phyloP scores from a whole-genome alignment of 1,140 invertebrate species.

The Xylocopa sonorina region DNA sequence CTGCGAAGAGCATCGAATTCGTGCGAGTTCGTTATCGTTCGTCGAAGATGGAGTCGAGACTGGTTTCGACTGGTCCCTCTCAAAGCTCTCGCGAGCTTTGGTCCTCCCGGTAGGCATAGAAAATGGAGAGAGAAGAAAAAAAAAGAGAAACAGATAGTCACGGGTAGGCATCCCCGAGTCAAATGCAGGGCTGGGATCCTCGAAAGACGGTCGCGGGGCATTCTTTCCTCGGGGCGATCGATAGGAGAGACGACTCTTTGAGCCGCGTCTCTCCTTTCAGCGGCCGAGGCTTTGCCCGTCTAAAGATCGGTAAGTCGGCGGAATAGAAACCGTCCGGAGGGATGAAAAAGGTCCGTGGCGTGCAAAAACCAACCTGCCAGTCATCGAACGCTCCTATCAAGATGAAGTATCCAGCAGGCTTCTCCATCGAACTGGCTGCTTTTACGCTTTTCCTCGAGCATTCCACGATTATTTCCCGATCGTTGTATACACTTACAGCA shows the following conservation, averaged over 20 bases:
- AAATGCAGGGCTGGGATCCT: neutral
- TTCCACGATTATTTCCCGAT: too few relatives aligned
- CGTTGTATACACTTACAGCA: too few relatives aligned
- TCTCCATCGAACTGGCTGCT: too few relatives aligned
- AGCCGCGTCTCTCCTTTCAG: neutral
- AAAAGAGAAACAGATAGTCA: neutral
- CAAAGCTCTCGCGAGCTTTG: too few relatives aligned
- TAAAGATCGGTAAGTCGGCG: neutral
- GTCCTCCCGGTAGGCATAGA: too few relatives aligned
- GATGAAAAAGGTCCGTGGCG: neutral
- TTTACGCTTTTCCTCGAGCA: too few relatives aligned
- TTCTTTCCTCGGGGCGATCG: neutral
- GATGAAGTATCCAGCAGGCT: too few relatives aligned
- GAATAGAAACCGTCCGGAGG: neutral
- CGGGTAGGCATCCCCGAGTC: too few relatives aligned
- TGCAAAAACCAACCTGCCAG: neutral
- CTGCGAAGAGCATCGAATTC: too few relatives aligned
- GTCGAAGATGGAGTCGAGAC: neutral
- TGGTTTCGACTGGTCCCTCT: neutral
- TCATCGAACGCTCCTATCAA: neutral
- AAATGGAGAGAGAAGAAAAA: too few relatives aligned
- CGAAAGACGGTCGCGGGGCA: neutral
- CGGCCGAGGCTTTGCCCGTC: neutral
- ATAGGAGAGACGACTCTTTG: neutral
- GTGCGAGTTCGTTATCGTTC: slow-evolving; percentile 2